Evolutionary conservation across 1,140 invertebrate genomes (phyloP).

Genomic region (Halictus rubicundus): DNA sequence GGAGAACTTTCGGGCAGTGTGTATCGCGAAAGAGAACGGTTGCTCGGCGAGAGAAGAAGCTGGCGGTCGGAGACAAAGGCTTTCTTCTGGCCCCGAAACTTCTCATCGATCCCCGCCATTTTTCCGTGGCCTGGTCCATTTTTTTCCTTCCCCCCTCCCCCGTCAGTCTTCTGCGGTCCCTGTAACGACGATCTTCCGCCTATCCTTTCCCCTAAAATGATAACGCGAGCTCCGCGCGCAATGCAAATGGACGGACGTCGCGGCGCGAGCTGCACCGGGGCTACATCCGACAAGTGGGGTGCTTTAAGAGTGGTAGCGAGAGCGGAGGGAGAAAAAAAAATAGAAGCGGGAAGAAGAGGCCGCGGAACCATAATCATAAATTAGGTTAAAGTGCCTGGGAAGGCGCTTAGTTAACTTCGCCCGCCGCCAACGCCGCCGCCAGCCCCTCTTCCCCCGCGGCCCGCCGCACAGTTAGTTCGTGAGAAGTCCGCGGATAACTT

Average conservation of each 20-base stretch:
- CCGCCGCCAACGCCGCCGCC: constrained; percentile 20
- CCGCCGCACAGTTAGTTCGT: constrained; percentile 50
- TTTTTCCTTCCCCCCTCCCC: neutral
- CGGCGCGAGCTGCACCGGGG: constrained; percentile 39
- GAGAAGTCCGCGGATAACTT: constrained; percentile 59
- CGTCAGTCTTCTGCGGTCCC: neutral
- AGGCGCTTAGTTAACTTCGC: constrained; percentile 68
- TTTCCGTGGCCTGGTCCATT: constrained; percentile 20
- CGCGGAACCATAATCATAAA: constrained; percentile 75
- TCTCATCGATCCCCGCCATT: constrained; percentile 22
- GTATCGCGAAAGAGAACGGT: neutral
- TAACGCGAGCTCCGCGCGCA: constrained; percentile 37
- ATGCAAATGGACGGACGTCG: constrained; percentile 59
- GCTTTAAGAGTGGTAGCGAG: constrained; percentile 40
- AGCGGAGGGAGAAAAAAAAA: constrained; percentile 17
- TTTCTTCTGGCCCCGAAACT: constrained; percentile 8
- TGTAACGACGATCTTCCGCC: constrained; percentile 46
- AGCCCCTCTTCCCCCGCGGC: neutral
- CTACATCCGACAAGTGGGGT: constrained; percentile 56
- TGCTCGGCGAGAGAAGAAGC: neutral
- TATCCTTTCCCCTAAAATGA: constrained; percentile 59
- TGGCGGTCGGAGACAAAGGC: constrained; percentile 19
- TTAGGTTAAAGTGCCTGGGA: constrained; percentile 73
- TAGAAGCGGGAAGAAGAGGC: constrained; percentile 26
- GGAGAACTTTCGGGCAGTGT: no score